phyloP scores from a whole-genome alignment of 2,797 vertebrate genomes.

The Yasuhikotakia modesta region DNA sequence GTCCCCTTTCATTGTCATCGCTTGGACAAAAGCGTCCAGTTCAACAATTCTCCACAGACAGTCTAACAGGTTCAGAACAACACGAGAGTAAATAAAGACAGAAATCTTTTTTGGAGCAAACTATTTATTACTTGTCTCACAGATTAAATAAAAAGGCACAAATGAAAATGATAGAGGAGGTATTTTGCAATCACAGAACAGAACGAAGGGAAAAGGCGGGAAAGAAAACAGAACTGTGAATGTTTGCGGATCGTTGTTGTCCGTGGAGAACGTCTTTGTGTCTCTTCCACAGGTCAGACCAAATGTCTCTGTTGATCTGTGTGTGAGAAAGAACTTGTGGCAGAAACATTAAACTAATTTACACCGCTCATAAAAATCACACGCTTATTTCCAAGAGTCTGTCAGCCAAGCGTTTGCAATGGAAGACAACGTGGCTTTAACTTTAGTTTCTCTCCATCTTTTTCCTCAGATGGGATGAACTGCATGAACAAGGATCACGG shows the following conservation, averaged over 20 bases:
- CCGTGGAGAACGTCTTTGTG: constrained; percentile 38
- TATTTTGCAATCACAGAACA: constrained; percentile 19
- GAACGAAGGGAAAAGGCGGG: background rate
- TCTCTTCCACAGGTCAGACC: constrained; percentile 46
- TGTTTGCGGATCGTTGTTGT: constrained; percentile 38
- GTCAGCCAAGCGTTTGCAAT: constrained; percentile 60
- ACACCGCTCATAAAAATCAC: constrained; percentile 65
- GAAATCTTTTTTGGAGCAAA: background rate
- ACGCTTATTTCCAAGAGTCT: constrained; percentile 61
- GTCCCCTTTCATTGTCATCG: background rate
- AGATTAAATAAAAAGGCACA: background rate
- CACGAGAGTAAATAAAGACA: no score
- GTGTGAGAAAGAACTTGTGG: constrained; percentile 48
- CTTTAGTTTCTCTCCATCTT: constrained; percentile 57
- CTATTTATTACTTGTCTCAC: background rate
- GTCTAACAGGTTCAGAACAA: no score
- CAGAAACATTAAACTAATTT: constrained; percentile 68
- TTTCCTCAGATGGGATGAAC: constrained; percentile 80
- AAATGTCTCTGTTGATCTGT: constrained; percentile 44
- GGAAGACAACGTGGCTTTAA: constrained; percentile 47
- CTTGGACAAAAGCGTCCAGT: background rate
- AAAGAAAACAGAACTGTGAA: constrained; percentile 14
- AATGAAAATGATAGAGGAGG: constrained; percentile 6
- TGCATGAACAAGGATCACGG: constrained; percentile 99
- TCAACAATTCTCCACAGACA: no score